These are phyloP conservation scores for Meleagris gallopavo DNA, from an alignment of 2,113 vertebrate genomes.

Conservation along the genomic window DNA sequence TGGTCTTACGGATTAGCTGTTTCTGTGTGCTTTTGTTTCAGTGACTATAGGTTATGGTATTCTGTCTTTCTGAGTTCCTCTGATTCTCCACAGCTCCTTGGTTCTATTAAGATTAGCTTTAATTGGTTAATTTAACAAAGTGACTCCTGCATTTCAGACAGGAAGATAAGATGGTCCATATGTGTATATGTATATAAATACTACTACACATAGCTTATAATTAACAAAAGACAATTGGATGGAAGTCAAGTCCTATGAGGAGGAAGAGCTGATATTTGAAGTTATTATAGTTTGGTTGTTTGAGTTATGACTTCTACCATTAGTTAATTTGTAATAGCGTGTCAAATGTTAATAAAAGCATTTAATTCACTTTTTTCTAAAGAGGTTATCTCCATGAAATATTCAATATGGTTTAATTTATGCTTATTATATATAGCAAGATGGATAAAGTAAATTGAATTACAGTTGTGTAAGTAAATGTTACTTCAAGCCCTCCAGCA, in stretches of 20 bases:
- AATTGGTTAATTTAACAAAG: background rate
- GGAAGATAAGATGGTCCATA: background rate
- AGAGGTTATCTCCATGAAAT: constrained; percentile 64
- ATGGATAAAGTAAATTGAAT: constrained; percentile 77
- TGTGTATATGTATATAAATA: background rate
- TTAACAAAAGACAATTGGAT: background rate
- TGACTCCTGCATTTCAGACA: background rate
- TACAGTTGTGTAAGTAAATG: constrained; percentile 77
- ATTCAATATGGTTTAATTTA: constrained; percentile 69
- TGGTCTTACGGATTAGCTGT: background rate
- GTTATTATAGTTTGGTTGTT: background rate
- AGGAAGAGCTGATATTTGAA: background rate
- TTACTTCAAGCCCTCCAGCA: constrained; percentile 77
- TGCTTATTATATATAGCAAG: constrained; percentile 76
- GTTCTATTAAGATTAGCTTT: background rate
- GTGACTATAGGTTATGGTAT: background rate
- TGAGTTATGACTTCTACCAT: background rate
- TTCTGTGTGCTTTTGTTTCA: background rate
- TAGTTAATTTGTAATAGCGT: background rate
- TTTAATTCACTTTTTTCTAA: constrained; percentile 68
- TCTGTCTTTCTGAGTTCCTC: background rate
- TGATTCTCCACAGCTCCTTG: background rate
- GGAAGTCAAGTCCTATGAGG: background rate
- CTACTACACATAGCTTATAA: background rate
- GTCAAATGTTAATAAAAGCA: constrained; percentile 5